Conservation (phyloP, 2,113 vertebrate genomes). For the Larimichthys polyactis region DNA sequence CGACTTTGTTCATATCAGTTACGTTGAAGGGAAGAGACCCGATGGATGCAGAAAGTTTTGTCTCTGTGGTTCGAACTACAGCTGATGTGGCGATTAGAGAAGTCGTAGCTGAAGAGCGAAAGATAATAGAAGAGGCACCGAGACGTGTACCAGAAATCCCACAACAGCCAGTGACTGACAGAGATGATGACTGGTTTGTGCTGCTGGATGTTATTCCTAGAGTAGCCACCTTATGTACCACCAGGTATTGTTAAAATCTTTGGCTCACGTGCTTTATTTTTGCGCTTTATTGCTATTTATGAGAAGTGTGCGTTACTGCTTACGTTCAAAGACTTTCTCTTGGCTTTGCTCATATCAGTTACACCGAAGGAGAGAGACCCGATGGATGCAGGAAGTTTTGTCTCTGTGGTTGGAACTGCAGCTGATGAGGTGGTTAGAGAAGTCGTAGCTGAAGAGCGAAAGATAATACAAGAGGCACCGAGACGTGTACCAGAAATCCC, state of each 20-base stretch:
- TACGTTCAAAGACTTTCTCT: conserved; percentile 21
- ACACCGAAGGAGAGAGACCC: not conserved
- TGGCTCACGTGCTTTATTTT: not conserved
- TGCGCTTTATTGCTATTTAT: no score
- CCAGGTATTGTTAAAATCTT: conserved; percentile 59
- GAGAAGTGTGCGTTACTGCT: not conserved
- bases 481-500: conserved; percentile 20
- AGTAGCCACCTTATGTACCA: conserved; percentile 24
- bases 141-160: conserved; percentile 18
- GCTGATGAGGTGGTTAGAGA: conserved; percentile 32
- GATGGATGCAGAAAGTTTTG: conserved; percentile 11
- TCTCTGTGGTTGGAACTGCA: conserved; percentile 12
- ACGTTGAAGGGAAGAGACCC: not conserved
- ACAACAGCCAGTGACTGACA: conserved; percentile 12
- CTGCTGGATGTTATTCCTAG: conserved; percentile 60
- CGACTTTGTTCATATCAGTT: conserved; percentile 42
- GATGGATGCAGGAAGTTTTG: conserved; percentile 9
- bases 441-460: conserved; percentile 41
- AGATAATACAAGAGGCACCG: conserved; percentile 6
- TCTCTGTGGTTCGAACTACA: conserved; percentile 12
- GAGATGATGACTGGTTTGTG: conserved; percentile 66
- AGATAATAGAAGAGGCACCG: conserved; percentile 4
- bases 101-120: conserved; percentile 42
- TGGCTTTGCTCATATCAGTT: conserved; percentile 42
- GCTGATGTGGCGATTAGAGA: conserved; percentile 31